Base-by-base conservation (phyloP, 2,113 vertebrate genomes). In the Xenopus laevis region DNA sequence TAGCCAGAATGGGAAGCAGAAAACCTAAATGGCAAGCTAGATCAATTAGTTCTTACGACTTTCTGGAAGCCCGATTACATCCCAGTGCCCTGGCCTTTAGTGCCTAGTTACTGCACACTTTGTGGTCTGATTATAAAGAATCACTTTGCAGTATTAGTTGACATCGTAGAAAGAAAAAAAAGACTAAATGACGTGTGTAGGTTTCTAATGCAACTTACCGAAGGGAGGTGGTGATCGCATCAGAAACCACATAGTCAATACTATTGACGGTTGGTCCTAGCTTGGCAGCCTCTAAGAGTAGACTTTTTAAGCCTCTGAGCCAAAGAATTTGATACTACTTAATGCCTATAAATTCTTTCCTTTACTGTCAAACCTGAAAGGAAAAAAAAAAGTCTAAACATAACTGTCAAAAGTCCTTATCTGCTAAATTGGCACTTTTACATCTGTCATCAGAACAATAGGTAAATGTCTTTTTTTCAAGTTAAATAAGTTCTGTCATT, bases 401-500 rank as follows among this genome's bases (percentile, higher is more conserved):
- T 68, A 55, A 46, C 72, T 59, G 52, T 23, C 65, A 68, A 44
- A 74, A 68, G 60, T 64, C 59, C 52, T 27, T 59, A 70, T 60
- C 66, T 59, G 33, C 59, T 77, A 77, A 77, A 77, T 70, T 77
- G 74, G 59, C 66, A 68, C 74, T 77, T 77, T 55, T 70, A 69
- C 33, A 62, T 40, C 67, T 77, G 74, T 77, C 74, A 77, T 70
- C 69, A 70, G 67, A 77, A 77, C 74, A 77, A 77, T 70, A 57
- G 30, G 52, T 77, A 77, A 50, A 77, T 57, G 67, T 77, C 67
- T 68, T 70, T 77, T 50, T 50, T 52, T 62, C 47, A 55, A 70
- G 59, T 64, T 77, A 77, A 77, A 75, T 57, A 75, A 70, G 63
- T 57, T 77, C 74, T 77, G 74, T 77, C 66, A 77, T 70, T 69